These are phyloP conservation scores for Lasiurus borealis DNA, from an alignment of 2,113 vertebrate genomes.

Conservation along the genomic window DNA sequence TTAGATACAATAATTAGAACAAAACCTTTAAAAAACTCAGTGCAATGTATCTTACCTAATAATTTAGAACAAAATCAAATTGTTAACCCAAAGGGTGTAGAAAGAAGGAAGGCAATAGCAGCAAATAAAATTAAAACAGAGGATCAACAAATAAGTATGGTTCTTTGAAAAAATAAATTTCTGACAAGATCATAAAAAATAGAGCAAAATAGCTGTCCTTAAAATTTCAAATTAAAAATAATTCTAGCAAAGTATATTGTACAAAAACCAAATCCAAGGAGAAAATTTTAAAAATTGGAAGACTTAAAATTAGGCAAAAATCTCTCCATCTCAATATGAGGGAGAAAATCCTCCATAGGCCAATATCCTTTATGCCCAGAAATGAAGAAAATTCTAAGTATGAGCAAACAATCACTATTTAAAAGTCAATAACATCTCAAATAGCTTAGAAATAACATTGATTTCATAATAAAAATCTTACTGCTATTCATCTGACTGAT, in stretches of 20 bases:
- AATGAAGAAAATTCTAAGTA: slow-evolving; percentile 7
- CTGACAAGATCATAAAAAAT: background rate
- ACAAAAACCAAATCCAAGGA: slow-evolving; percentile 3
- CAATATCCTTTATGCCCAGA: background rate
- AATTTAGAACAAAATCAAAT: background rate
- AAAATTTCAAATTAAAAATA: slow-evolving; percentile 43
- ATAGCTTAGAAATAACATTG: background rate
- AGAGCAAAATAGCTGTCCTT: background rate
- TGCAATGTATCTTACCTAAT: background rate
- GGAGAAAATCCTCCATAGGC: background rate
- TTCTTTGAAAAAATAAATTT: slow-evolving; percentile 30
- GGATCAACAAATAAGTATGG: background rate
- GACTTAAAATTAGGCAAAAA: background rate
- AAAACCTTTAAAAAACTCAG: background rate
- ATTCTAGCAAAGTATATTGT: background rate
- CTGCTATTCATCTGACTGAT: background rate
- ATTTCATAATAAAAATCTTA: slow-evolving; percentile 34
- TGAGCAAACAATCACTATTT: background rate
- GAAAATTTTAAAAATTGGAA: background rate
- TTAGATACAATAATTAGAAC: background rate
- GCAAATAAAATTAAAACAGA: slow-evolving; percentile 2
- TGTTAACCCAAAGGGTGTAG: background rate
- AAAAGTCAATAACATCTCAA: slow-evolving; percentile 12
- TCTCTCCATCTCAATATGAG: background rate
- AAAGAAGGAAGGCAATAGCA: background rate